Evolutionary conservation across 2,797 vertebrate species (phyloP).

Genomic region (Allobates femoralis): DNA sequence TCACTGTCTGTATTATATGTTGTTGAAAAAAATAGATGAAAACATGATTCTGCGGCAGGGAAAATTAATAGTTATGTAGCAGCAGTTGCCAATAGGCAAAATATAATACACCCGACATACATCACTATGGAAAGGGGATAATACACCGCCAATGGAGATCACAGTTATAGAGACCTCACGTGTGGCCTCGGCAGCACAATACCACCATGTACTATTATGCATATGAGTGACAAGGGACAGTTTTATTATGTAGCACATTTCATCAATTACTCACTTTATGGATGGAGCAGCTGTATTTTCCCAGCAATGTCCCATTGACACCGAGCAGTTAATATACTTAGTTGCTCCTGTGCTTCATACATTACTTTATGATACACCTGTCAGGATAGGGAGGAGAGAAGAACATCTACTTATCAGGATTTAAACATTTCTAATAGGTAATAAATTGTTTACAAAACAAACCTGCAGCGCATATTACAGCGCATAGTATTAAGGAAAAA

Average conservation of each 20-base stretch:
- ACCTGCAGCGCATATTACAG: not conserved
- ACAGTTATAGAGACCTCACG: slow-evolving; percentile 14
- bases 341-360: not conserved
- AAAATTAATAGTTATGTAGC: slow-evolving; percentile 15
- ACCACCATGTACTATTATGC: slow-evolving; percentile 33
- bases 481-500: not conserved
- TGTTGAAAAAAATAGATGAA: not conserved
- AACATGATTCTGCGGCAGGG: not conserved
- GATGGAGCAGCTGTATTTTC: slow-evolving; percentile 35
- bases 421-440: not conserved
- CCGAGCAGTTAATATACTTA: slow-evolving; percentile 15
- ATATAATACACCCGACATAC: not conserved
- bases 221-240: slow-evolving; percentile 41
- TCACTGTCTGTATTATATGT: not conserved
- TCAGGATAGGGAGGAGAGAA: not conserved
- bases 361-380: slow-evolving; percentile 18
- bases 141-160: slow-evolving; percentile 19
- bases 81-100: slow-evolving; percentile 10
- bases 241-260: slow-evolving; percentile 45
- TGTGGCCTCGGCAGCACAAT: slow-evolving; percentile 8
- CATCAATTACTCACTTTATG: slow-evolving; percentile 45
- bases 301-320: slow-evolving; percentile 16
- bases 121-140: not conserved
- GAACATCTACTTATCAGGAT: not conserved
- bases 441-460: not conserved